A percentile compares a stretch with the other conserved stretches of the same genome.
phyloP scores from a whole-genome alignment of 2,113 vertebrate genomes.

The Hemibagrus wyckioides region DNA sequence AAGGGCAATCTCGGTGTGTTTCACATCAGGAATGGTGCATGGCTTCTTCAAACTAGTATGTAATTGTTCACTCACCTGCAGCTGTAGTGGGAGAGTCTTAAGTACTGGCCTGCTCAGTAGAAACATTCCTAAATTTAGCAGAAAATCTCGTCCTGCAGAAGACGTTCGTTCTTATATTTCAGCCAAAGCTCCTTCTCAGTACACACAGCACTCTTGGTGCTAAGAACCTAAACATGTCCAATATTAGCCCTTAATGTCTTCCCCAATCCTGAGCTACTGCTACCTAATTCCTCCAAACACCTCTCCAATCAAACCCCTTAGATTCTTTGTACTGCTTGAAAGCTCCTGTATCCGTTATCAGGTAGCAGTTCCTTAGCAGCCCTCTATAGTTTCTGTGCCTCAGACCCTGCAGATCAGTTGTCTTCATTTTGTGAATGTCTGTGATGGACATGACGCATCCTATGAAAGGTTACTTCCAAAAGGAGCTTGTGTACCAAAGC shows the following conservation, averaged over 20 bases:
- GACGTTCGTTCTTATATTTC: background rate
- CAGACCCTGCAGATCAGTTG: slow-evolving; percentile 26
- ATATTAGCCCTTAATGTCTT: slow-evolving; percentile 70
- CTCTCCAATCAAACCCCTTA: background rate
- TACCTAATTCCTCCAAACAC: slow-evolving; percentile 35
- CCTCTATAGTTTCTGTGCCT: slow-evolving; percentile 33
- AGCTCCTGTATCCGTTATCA: slow-evolving; percentile 20
- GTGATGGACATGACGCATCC: background rate
- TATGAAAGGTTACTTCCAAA: slow-evolving; percentile 66
- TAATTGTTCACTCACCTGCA: background rate
- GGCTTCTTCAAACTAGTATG: background rate
- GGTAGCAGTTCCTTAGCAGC: slow-evolving; percentile 12
- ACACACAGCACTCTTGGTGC: slow-evolving; percentile 32
- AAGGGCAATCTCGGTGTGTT: slow-evolving; percentile 13
- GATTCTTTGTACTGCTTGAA: background rate
- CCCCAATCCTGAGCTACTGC: slow-evolving; percentile 67
- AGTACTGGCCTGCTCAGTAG: background rate
- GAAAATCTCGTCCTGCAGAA: background rate
- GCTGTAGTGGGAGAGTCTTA: background rate
- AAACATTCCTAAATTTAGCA: slow-evolving; percentile 6
- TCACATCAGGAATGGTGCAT: slow-evolving; percentile 26
- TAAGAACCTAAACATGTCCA: slow-evolving; percentile 67
- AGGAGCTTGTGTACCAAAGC: slow-evolving; percentile 76
- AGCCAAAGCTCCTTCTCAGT: slow-evolving; percentile 22
- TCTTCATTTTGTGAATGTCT: slow-evolving; percentile 22